Evolutionary conservation across 2,888 invertebrate species (phyloP).

Genomic region (Noctua comes): DNA sequence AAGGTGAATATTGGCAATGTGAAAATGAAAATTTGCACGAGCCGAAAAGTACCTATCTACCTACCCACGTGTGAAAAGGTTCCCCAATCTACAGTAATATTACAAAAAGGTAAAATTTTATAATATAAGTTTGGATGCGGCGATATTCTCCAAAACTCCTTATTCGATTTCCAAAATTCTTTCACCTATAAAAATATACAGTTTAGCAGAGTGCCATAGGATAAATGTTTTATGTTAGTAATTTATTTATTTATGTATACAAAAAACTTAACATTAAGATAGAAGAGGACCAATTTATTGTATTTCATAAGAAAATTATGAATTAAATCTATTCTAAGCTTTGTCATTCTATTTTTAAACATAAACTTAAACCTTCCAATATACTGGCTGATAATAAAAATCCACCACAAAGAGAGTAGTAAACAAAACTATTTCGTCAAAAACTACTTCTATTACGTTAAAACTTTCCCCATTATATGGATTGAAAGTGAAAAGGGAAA

Average conservation of each 20-base stretch:
- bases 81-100: background rate
- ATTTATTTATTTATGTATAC: background rate
- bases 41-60: background rate
- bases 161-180: background rate
- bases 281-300: background rate
- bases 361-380: background rate
- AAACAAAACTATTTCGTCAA: conserved; percentile 12
- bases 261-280: background rate
- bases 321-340: background rate
- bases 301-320: background rate
- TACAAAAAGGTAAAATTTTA: background rate
- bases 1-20: background rate
- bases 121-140: background rate
- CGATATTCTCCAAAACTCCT: background rate
- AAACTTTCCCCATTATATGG: conserved; percentile 19
- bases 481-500: conserved; percentile 32
- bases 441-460: conserved; percentile 4
- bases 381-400: background rate
- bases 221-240: background rate
- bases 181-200: background rate
- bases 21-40: background rate
- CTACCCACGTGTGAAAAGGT: too few relatives aligned
- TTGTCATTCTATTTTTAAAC: background rate
- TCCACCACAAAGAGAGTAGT: background rate
- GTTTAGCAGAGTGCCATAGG: background rate